Conservation (phyloP, 2,797 vertebrate species). For the Perodicticus potto region DNA sequence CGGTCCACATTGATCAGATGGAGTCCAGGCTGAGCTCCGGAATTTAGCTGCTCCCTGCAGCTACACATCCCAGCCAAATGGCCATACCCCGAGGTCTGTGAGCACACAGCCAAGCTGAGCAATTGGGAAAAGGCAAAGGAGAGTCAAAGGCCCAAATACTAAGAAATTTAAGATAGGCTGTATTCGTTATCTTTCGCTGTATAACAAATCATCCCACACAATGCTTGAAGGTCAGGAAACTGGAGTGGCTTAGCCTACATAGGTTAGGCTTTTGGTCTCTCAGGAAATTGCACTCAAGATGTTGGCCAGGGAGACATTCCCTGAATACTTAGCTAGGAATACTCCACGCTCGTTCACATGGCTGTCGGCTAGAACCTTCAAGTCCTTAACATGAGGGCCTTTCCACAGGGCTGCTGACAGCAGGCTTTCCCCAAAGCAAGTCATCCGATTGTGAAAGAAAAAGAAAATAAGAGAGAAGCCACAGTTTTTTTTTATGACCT, state of each 20-base stretch:
- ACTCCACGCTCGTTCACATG: neutral
- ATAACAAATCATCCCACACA: neutral
- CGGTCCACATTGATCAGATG: neutral
- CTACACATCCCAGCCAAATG: neutral
- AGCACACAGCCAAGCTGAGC: neutral
- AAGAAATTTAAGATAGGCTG: neutral
- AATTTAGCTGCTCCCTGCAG: neutral
- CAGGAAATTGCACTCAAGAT: neutral
- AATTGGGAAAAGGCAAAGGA: neutral
- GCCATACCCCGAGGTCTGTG: neutral
- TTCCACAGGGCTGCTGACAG: neutral
- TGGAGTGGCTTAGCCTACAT: neutral
- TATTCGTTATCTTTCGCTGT: neutral
- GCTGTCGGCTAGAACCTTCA: neutral
- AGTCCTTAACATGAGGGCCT: neutral
- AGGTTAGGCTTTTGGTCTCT: neutral
- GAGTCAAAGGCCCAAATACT: neutral
- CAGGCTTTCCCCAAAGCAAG: neutral
- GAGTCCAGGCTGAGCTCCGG: neutral
- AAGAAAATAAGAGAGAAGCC: neutral
- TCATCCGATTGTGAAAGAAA: neutral
- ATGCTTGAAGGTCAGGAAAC: neutral
- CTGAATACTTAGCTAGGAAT: neutral
- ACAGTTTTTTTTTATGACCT: neutral
- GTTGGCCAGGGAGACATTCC: neutral